Evolutionary conservation across 2,797 vertebrate species (phyloP), one percentile per base, ranked within the genome.

Genomic region (Bucorvus abyssinicus): DNA sequence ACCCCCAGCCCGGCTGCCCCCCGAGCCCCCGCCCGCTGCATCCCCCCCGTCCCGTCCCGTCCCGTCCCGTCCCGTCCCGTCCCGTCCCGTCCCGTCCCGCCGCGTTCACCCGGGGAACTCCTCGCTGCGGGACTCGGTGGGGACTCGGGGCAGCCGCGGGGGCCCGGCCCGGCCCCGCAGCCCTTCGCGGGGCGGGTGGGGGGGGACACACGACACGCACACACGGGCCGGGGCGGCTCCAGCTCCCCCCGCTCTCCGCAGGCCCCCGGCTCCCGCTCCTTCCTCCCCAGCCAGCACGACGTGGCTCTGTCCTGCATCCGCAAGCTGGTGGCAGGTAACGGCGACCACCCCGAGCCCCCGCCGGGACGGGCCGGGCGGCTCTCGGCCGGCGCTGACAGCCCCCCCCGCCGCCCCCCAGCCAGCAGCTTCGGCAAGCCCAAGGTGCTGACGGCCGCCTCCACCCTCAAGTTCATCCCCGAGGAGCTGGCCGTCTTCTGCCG

Each of bases 381-480:
- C 73, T 53, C 49, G 4, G 75, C 20, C 3, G 3, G 9, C 7
- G 3, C 50, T 73, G 44, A 92, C 7, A 2, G 19, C 20, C 18
- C 2, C 24, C 6, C 30, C 12, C 18, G 9, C 9, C 22, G 12
- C 15, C 9, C 65, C 92, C 11, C 96, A 99, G 99, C 98, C 94
- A 97, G 94, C 84, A 98, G 99, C 65, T 98, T 98, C 3, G 98
- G 98, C 79, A 98, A 99, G 75, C 98, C 98, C 87, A 99, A 99
- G 96, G 98, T 99, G 76, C 98, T 99, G 90, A 99, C 98, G 0
- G 97, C 98, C 2, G 93, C 98, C 94, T 98, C 98, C 69, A 98
- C 98, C 4, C 98, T 99, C 92, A 99, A 99, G 97, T 99, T 99
- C 97, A 98, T 98, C 14, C 99, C 99, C 0, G 99, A 99, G 96